Evolutionary conservation across 2,888 invertebrate species (phyloP).

Genomic region (Lasioglossum leucozonium): DNA sequence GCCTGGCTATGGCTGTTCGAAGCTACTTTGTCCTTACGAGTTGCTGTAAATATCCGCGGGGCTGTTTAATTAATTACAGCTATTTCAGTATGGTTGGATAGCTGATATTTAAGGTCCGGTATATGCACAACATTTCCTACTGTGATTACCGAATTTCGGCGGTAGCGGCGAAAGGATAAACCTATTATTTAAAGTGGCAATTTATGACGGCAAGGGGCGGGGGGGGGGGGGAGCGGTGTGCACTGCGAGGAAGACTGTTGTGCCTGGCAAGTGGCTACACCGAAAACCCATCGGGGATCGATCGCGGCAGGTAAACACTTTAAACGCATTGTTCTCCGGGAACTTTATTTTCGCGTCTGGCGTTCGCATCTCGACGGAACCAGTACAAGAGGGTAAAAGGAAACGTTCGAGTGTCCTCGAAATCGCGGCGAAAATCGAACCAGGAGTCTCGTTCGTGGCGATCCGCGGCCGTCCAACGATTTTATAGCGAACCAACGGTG

Average conservation of each 20-base stretch:
- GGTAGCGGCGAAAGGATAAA: neutral
- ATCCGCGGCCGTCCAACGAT: neutral
- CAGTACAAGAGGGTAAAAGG: constrained; percentile 12
- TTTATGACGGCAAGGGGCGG: neutral
- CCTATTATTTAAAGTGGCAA: constrained; percentile 1
- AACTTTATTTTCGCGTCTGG: constrained; percentile 23
- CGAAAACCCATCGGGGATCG: constrained; percentile 37
- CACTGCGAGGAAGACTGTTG: neutral
- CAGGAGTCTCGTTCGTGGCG: neutral
- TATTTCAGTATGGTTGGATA: neutral
- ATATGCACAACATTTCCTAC: neutral
- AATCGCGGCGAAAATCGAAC: neutral
- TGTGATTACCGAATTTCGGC: neutral
- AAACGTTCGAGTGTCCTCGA: neutral
- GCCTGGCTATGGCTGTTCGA: neutral
- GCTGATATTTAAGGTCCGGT: neutral
- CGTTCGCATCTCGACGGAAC: neutral
- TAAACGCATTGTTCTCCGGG: constrained; percentile 9
- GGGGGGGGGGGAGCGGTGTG: neutral
- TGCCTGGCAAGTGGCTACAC: constrained; percentile 39
- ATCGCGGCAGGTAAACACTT: constrained; percentile 35
- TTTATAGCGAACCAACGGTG: constrained; percentile 40
- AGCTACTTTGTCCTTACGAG: neutral
- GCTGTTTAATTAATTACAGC: neutral
- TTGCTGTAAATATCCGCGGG: neutral